Base-by-base conservation (phyloP, 2,797 vertebrate species). In the Leptodactylus fallax region DNA sequence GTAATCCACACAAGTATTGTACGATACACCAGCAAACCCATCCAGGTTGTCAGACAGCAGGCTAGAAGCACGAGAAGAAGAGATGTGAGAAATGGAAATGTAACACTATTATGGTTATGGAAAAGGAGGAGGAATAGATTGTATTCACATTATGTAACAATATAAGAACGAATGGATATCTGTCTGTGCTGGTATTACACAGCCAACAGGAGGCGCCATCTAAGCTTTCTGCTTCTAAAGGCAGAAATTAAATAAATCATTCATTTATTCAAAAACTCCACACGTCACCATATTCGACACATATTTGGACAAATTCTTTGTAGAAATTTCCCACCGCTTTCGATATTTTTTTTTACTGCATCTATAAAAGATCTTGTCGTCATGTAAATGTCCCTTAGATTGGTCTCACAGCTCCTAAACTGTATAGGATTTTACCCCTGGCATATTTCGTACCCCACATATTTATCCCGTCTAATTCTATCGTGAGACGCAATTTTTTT, bases 1-100 rank as follows among this genome's bases (percentile, higher is more conserved):
- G 80, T 25, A 53, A 67, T 67, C 47, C 53, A 84, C 21, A 58
- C 53, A 58, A 72, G 72, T 56, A 83, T 13, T 27, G 60, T 36
- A 56, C 14, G 25, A n/a, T 47, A 60, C 82, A 14, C 25, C 23
- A 11, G 67, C 21, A 69, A 36, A 53, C 47, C 79, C 36, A 67
- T 11, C 45, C 21, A 16, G 45, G 13, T 1, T 23, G 14, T 25
- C 61, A 71, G 65, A 21, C 25, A 69, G 63, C 27, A 16, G 11
- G 47, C 19, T 51, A n/a, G 45, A 76, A n/a, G 10, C 55, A 36
- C 0, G 53, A 36, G 55, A 45, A 12, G 74, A 12, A 23, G 74
- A 10, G 19, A 77, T 5, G 74, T 77, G 74, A 77, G 74, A 1
- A 53, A 77, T 2, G 1, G 9, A 7, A 76, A 77, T 6, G 19